Percentiles rank a stretch among this genome's conserved stretches.
These are phyloP conservation scores for Sebastes dallii DNA, from an alignment of 2,797 vertebrate species.

Conservation along the genomic window DNA sequence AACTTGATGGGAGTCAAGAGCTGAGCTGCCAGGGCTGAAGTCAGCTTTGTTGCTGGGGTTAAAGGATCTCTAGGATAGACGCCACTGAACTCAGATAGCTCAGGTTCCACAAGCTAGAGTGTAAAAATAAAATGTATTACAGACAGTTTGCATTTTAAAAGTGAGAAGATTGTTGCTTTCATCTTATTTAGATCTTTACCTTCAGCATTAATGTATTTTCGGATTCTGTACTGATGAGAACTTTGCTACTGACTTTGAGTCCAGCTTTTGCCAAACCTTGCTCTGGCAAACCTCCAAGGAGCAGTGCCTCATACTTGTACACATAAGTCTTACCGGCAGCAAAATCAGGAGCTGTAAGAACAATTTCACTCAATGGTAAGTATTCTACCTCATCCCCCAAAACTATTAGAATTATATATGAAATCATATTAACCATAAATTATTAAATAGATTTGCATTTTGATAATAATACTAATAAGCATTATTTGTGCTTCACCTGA, in stretches of 20 bases:
- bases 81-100: slow-evolving; percentile 81
- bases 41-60: slow-evolving; percentile 75
- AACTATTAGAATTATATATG: background rate
- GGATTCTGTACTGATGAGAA: slow-evolving; percentile 76
- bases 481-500: too few species aligned
- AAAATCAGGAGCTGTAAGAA: slow-evolving; percentile 76
- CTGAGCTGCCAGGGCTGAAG: slow-evolving; percentile 69
- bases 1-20: slow-evolving; percentile 81
- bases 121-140: background rate
- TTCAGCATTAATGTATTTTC: slow-evolving; percentile 79
- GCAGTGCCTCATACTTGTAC: slow-evolving; percentile 81
- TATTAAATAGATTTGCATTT: background rate
- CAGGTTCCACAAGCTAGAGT: slow-evolving; percentile 74
- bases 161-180: background rate
- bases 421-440: background rate
- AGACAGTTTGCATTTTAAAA: background rate
- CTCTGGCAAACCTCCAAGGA: slow-evolving; percentile 79
- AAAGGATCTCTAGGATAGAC: slow-evolving; percentile 76
- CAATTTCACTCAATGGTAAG: background rate
- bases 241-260: slow-evolving; percentile 83
- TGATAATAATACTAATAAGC: too few species aligned
- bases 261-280: slow-evolving; percentile 82
- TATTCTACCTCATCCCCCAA: background rate
- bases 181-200: slow-evolving; percentile 68
- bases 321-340: slow-evolving; percentile 70